These are phyloP conservation scores for Plotosus lineatus DNA, from an alignment of 2,113 vertebrate genomes.

Conservation along the genomic window DNA sequence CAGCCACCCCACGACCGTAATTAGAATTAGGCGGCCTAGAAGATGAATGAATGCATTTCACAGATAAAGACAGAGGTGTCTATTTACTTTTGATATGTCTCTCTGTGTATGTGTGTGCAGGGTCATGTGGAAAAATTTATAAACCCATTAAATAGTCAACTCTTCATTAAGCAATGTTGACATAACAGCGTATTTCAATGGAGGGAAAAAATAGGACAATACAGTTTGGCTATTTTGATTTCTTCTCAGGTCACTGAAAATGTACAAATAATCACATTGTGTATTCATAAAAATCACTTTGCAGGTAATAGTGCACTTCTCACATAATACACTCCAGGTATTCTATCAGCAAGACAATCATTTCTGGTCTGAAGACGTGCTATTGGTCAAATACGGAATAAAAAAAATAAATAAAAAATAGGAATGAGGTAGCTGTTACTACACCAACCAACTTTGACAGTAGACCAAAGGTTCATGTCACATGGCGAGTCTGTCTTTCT, in stretches of 20 bases:
- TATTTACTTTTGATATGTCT: too few species aligned
- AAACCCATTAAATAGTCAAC: too few species aligned
- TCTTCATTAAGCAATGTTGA: too few species aligned
- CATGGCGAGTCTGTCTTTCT: neutral
- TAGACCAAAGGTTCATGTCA: neutral
- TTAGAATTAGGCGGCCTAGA: too few species aligned
- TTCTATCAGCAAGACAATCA: conserved; percentile 23
- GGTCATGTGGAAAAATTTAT: too few species aligned
- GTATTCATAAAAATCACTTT: neutral
- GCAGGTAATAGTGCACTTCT: neutral
- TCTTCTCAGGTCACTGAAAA: neutral
- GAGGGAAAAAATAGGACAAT: too few species aligned
- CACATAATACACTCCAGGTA: neutral
- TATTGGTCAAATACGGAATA: neutral
- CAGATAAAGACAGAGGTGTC: too few species aligned
- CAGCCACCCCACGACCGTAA: too few species aligned
- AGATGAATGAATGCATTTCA: too few species aligned
- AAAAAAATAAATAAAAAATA: too few species aligned
- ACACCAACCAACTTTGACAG: neutral
- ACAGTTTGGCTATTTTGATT: neutral
- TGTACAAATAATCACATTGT: neutral
- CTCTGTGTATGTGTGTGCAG: too few species aligned
- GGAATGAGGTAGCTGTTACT: neutral
- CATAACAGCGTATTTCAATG: too few species aligned
- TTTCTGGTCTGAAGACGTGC: neutral